Conservation (phyloP, 2,888 invertebrate species). For the Diarsia brunnea region DNA sequence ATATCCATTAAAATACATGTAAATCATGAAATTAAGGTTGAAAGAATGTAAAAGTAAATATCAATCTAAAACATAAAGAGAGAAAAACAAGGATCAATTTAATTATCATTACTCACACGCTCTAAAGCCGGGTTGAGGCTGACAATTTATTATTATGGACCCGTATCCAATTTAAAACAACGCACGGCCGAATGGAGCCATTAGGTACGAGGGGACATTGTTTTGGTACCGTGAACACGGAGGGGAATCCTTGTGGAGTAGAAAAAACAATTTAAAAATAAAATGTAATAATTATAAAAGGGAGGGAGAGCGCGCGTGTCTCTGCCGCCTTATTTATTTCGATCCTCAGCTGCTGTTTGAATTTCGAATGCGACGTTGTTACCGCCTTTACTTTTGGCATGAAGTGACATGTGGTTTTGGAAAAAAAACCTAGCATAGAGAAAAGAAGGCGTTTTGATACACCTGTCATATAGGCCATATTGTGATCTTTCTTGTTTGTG, state of each 20-base stretch:
- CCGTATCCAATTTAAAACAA: constrained; percentile 91
- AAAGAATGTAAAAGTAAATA: constrained; percentile 59
- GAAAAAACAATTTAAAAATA: constrained; percentile 91
- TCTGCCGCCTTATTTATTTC: constrained; percentile 87
- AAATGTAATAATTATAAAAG: constrained; percentile 90
- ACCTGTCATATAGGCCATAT: constrained; percentile 59
- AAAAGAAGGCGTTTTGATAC: constrained; percentile 50
- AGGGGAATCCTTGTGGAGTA: constrained; percentile 88
- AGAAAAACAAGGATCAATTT: constrained; percentile 87
- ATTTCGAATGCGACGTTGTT: constrained; percentile 79
- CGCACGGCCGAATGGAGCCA: constrained; percentile 86
- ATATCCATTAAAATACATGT: constrained; percentile 57
- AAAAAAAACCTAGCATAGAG: constrained; percentile 62
- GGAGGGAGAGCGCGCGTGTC: constrained; percentile 89
- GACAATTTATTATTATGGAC: constrained; percentile 90
- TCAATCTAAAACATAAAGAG: constrained; percentile 70
- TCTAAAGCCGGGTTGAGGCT: constrained; percentile 87
- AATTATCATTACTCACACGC: constrained; percentile 89
- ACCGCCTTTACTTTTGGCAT: constrained; percentile 68
- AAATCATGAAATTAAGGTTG: constrained; percentile 44
- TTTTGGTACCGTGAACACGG: constrained; percentile 85
- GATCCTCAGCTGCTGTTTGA: constrained; percentile 87
- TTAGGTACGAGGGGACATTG: constrained; percentile 86
- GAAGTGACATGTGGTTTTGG: constrained; percentile 81
- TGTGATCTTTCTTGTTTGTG: not conserved